Evolutionary conservation across 2,797 vertebrate genomes (phyloP).

Genomic region (Anguilla megastoma): DNA sequence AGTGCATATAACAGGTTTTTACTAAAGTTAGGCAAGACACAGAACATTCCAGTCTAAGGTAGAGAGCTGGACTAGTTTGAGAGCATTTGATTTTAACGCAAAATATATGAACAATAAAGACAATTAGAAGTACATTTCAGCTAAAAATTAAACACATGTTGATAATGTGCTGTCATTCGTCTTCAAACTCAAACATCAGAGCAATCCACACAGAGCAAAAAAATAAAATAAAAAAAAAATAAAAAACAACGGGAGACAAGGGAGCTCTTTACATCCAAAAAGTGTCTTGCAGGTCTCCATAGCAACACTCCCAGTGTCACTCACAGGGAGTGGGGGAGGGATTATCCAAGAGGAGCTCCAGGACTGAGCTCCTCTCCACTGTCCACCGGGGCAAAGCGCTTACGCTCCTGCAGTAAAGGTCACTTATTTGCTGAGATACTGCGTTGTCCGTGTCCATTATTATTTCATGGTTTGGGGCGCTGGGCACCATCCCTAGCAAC

Average conservation of each 20-base stretch:
- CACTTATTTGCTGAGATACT: conserved; percentile 60
- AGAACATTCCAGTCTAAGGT: background rate
- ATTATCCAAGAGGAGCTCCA: background rate
- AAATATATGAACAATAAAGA: background rate
- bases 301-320: background rate
- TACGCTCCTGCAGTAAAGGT: conserved; percentile 62
- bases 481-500: conserved; percentile 60
- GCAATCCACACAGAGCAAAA: background rate
- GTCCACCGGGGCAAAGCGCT: conserved; percentile 54
- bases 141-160: background rate
- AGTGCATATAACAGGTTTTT: background rate
- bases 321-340: background rate
- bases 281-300: conserved; percentile 16
- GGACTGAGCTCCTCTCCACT: conserved; percentile 6
- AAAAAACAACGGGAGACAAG: background rate
- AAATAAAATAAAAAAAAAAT: background rate
- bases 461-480: conserved; percentile 65
- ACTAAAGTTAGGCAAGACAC: background rate
- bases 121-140: background rate
- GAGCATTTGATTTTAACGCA: background rate
- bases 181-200: background rate
- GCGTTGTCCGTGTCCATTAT: conserved; percentile 65
- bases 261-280: background rate
- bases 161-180: background rate
- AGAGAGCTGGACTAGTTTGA: background rate